Evolutionary conservation across 92 coral and sea anemone genomes (phyloP), one percentile per base, ranked within the genome.

Genomic region (Desmophyllum pertusum): DNA sequence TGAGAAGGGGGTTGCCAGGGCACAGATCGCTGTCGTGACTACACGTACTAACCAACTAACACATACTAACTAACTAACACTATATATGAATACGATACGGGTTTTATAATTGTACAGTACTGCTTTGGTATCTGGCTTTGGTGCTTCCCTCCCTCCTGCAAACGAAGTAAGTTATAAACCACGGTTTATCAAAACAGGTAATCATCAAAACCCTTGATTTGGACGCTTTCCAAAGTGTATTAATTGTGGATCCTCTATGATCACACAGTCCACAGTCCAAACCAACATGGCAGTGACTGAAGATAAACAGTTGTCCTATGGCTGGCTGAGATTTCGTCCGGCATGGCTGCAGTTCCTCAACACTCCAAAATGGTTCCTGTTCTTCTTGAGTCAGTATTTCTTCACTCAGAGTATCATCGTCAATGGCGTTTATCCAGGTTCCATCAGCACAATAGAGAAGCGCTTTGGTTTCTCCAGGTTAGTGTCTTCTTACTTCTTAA

Each of bases 381-480:
- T 92, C 30, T 93, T 91, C 70, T 75, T 93, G 57, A 85, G 94
- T 41, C 90, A 83, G 86, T 95, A 85, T 74, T 85, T 87, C 87
- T 91, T 95, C 71, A 87, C 95, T 4, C 94, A 93, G 55, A 95
- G 98, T 64, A 87, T 91, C 40, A 90, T 95, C 4, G 93, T 91
- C 3, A 95, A 93, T 73, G 98, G 98, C 11, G 89, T 90, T 4
- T 95, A 89, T 75, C 93, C 98, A 4, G 98, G 93, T 6, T 91
- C 97, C 6, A 90, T 93, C 21, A 91, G 92, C 71, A 93, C 98
- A 5, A 91, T 95, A 21, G 97, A 95, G 87, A 91, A 82, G 78
- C 91, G 97, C 30, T 95, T 89, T 81, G 95, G 95, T 42, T 90
- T 78, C 79, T 77, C 98, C 51, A 95, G 98, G 98, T 95, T 39